Percentiles rank a stretch among this genome's conserved stretches.
These are phyloP conservation scores for Sinopyrophorus schimmeli DNA, from an alignment of 2,888 invertebrate genomes.

Conservation along the genomic window DNA sequence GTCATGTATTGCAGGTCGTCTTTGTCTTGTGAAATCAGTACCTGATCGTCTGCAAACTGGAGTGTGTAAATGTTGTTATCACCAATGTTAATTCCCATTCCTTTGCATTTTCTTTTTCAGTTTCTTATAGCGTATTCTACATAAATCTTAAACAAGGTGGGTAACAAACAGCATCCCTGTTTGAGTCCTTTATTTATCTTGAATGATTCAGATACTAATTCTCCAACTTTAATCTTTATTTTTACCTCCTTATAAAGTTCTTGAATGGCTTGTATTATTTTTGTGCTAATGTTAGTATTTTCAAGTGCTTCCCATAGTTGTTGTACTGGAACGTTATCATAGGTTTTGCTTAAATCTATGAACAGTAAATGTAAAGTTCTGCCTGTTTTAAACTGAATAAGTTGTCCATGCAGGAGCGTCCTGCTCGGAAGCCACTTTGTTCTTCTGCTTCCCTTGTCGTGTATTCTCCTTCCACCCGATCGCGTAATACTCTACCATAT, in stretches of 20 bases:
- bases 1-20: slow-evolving; percentile 1
- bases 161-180: slow-evolving; percentile 24
- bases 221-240: slow-evolving; percentile 2
- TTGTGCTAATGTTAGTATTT: slow-evolving; percentile 8
- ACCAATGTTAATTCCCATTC: slow-evolving; percentile 6
- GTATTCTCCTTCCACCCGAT: slow-evolving; percentile 15
- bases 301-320: not conserved
- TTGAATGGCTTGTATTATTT: slow-evolving; percentile 6
- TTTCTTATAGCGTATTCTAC: slow-evolving; percentile 13
- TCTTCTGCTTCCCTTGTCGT: slow-evolving; percentile 5
- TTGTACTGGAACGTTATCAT: not conserved
- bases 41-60: slow-evolving; percentile 10
- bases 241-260: slow-evolving; percentile 1
- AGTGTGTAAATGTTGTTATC: slow-evolving; percentile 2
- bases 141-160: slow-evolving; percentile 30
- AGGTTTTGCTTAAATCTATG: slow-evolving; percentile 4
- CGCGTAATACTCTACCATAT: slow-evolving; percentile 11
- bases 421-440: slow-evolving; percentile 11
- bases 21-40: slow-evolving; percentile 5
- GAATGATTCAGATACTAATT: slow-evolving; percentile 2
- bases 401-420: slow-evolving; percentile 2
- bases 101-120: slow-evolving; percentile 18
- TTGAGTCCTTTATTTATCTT: slow-evolving; percentile 7
- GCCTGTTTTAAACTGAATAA: slow-evolving; percentile 3
- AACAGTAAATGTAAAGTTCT: slow-evolving; percentile 8